Percentiles rank a stretch among this genome's conserved stretches.
Evolutionary conservation across 2,888 invertebrate genomes (phyloP).

Genomic region (Poecilobothrus nobilitatus): DNA sequence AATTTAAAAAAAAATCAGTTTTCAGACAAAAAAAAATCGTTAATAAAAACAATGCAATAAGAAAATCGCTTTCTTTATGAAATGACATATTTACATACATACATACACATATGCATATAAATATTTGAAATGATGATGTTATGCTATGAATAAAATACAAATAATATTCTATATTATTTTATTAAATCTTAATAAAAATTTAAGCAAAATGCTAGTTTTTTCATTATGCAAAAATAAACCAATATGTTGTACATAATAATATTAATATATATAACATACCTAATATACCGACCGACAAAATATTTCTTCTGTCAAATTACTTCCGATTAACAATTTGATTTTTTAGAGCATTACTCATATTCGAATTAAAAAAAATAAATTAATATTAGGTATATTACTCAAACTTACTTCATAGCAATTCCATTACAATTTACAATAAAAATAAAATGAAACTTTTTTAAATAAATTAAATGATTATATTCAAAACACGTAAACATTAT

Average conservation of each 20-base stretch:
- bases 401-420: background rate
- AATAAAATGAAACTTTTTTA: background rate
- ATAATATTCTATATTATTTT: no score
- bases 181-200: no score
- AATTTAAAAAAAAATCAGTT: no score
- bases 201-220: no score
- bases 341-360: slow-evolving; percentile 3
- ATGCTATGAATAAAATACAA: no score
- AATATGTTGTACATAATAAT: no score
- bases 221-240: no score
- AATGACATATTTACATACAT: slow-evolving; percentile 1
- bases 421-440: background rate
- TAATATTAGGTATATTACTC: background rate
- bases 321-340: slow-evolving; percentile 2
- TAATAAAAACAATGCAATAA: no score
- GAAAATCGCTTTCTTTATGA: no score
- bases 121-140: no score
- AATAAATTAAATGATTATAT: background rate
- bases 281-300: background rate
- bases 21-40: no score
- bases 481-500: background rate
- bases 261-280: slow-evolving; percentile 7
- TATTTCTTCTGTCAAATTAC: background rate
- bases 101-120: slow-evolving; percentile 6
- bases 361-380: background rate